Conservation (phyloP, 2,888 invertebrate genomes). For the Eledona agricola region DNA sequence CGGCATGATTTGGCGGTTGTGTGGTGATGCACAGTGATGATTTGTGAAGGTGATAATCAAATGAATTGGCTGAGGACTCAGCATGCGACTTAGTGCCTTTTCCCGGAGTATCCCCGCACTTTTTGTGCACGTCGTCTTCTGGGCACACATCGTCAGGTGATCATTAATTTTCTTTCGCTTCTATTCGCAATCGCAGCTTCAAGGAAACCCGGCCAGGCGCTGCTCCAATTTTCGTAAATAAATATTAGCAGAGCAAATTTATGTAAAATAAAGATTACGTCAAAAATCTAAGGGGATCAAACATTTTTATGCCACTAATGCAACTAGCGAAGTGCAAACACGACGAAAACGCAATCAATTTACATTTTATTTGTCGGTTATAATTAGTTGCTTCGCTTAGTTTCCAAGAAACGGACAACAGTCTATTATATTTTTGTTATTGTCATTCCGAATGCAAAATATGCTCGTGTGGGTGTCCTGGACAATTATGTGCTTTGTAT, state of each 20-base stretch:
- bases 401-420: too few relatives aligned
- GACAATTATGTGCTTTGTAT: too few relatives aligned
- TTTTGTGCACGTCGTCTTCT: slow-evolving; percentile 43
- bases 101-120: slow-evolving; percentile 48
- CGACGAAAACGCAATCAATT: slow-evolving; percentile 2
- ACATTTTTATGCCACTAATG: slow-evolving; percentile 8
- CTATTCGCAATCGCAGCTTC: not conserved
- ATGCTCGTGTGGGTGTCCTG: not conserved
- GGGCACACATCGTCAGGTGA: slow-evolving; percentile 38
- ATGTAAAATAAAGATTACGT: slow-evolving; percentile 25
- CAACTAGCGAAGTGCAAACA: slow-evolving; percentile 5
- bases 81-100: slow-evolving; percentile 51
- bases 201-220: slow-evolving; percentile 17
- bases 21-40: slow-evolving; percentile 46
- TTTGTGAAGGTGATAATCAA: slow-evolving; percentile 48
- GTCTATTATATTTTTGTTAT: not conserved
- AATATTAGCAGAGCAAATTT: slow-evolving; percentile 32
- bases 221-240: slow-evolving; percentile 32
- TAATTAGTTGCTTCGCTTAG: slow-evolving; percentile 1
- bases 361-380: not conserved
- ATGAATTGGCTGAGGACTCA: slow-evolving; percentile 50
- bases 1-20: slow-evolving; percentile 11
- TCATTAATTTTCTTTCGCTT: not conserved
- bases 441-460: slow-evolving; percentile 3
- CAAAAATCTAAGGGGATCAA: slow-evolving; percentile 18